Base-by-base conservation (phyloP, 2,797 vertebrate genomes). In the Lophius americanus region DNA sequence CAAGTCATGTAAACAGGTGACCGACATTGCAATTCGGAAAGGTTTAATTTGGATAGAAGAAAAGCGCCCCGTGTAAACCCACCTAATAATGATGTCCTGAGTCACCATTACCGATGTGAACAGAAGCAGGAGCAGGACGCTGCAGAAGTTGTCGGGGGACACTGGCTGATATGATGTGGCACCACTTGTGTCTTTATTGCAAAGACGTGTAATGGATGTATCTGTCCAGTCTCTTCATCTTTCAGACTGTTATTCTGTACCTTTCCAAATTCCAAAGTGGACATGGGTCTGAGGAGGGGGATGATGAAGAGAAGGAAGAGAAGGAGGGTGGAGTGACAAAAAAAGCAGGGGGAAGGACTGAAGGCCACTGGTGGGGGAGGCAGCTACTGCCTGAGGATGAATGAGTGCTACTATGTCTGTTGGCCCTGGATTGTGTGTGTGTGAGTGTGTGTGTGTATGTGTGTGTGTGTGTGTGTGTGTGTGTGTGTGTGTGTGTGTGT, bases 341-440 rank as follows among this genome's bases (percentile, higher is more conserved):
- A 89, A 87, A 87, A 85, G 78, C 64, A 44, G 43, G 39, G 78
- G 76, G 65, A 70, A 75, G 82, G 78, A 76, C 47, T 83, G 82
- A 85, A 80, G 78, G 82, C 76, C 71, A 75, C 73, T 38, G 60
- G 71, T 56, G 52, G 74, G 60, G 56, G 68, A 47, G 72, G 73
- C 38, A 13, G 64, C 64, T 38, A 62, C 79, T 67, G 65, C 85
- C 48, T 65, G 72, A 65, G 85, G 79, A 85, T 92, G 92, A 93
- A 93, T 93, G 90, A 90, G 80, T 42, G 76, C 90, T 78, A 89
- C 88, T 91, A 91, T 93, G 91, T 92, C 81, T 80, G 76, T 72
- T 83, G 85, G 70, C 85, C 72, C 86, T 14, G 51, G 64, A 70
- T 66, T 73, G 7, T 9, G 58, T 57, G 68, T 8, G 6, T 23